These are phyloP conservation scores for Bombus fervidus DNA, from an alignment of 1,140 invertebrate genomes.

Conservation along the genomic window DNA sequence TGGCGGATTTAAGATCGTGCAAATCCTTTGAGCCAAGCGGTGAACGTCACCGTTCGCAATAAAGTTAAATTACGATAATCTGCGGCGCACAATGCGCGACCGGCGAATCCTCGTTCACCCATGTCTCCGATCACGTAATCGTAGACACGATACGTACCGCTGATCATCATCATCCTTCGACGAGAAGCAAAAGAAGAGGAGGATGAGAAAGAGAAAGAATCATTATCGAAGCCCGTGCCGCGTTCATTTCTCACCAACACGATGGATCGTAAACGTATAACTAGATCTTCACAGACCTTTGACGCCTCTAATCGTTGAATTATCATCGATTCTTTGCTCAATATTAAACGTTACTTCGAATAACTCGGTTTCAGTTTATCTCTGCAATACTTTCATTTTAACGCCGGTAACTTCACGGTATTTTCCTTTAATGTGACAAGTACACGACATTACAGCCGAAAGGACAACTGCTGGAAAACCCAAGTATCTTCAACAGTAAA, in stretches of 20 bases:
- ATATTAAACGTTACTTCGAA: neutral
- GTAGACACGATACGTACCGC: conserved; percentile 29
- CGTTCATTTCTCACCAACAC: conserved; percentile 25
- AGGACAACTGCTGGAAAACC: neutral
- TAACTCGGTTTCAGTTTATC: no score
- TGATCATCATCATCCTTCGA: conserved; percentile 24
- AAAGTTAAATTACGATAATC: conserved; percentile 34
- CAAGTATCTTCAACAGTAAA: conserved; percentile 7
- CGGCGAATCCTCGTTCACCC: conserved; percentile 37
- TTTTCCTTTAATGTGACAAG: no score
- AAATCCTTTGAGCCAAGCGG: neutral
- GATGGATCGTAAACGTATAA: conserved; percentile 29
- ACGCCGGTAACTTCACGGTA: neutral
- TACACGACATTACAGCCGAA: neutral
- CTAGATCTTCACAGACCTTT: neutral
- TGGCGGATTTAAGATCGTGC: conserved; percentile 21
- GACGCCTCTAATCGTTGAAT: conserved; percentile 26
- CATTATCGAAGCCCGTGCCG: conserved; percentile 26
- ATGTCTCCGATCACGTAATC: conserved; percentile 54
- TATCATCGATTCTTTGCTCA: conserved; percentile 18
- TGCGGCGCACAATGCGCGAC: neutral
- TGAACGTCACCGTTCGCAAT: conserved; percentile 1
- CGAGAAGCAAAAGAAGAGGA: neutral
- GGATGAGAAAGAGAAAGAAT: neutral
- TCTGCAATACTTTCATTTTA: neutral